Percentiles rank a stretch among this genome's conserved stretches.
These are phyloP conservation scores for Drosophila glabriapex DNA, from an alignment of 2,888 invertebrate genomes.

Conservation along the genomic window DNA sequence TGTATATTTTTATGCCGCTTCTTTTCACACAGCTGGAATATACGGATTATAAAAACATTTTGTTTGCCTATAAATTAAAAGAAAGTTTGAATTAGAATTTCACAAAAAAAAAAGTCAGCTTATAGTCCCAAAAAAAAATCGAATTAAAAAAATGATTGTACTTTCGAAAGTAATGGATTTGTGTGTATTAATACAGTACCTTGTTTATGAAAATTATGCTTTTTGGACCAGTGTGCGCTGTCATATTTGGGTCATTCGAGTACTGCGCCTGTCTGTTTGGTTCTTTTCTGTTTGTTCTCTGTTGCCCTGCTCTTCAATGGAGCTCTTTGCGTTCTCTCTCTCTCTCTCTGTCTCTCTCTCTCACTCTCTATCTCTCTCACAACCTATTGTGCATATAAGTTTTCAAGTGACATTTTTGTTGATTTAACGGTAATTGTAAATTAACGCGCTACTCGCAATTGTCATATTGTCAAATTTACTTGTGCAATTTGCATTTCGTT, in stretches of 20 bases:
- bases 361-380: slow-evolving; percentile 14
- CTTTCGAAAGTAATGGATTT: not conserved
- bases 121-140: not conserved
- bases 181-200: slow-evolving; percentile 3
- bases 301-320: slow-evolving; percentile 44
- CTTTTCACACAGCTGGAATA: slow-evolving; percentile 43
- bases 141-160: not conserved
- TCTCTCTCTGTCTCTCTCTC: slow-evolving; percentile 11
- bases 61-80: not conserved
- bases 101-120: not conserved
- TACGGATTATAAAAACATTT: not conserved
- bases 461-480: slow-evolving; percentile 54
- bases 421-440: slow-evolving; percentile 61
- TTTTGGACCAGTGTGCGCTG: slow-evolving; percentile 57
- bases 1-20: slow-evolving; percentile 6
- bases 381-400: slow-evolving; percentile 36
- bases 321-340: slow-evolving; percentile 40
- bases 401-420: slow-evolving; percentile 56
- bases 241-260: slow-evolving; percentile 59
- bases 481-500: slow-evolving; percentile 54
- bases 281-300: slow-evolving; percentile 56
- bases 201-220: slow-evolving; percentile 41
- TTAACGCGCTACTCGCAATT: slow-evolving; percentile 57
- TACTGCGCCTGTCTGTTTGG: slow-evolving; percentile 63
- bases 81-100: not conserved